Percentiles rank a stretch among this genome's conserved stretches.
These are phyloP conservation scores for Plectus sambesii DNA, from an alignment of 1,140 invertebrate species.

Conservation along the genomic window DNA sequence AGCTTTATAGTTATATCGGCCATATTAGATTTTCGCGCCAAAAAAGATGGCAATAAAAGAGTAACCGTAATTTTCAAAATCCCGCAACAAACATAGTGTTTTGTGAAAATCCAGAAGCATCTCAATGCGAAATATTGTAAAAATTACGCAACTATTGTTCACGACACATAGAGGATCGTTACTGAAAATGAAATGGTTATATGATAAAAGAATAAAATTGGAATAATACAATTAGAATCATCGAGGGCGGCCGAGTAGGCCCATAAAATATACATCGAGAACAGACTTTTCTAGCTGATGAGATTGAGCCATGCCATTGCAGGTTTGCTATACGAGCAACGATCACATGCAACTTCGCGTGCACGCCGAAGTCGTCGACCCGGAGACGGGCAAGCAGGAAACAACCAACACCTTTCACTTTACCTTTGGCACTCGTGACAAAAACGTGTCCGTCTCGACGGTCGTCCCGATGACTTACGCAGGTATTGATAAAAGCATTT, in stretches of 20 bases:
- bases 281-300: too few relatives aligned
- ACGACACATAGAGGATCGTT: too few relatives aligned
- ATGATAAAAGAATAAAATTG: too few relatives aligned
- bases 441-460: conserved; percentile 46
- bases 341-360: conserved; percentile 57
- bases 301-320: conserved; percentile 30
- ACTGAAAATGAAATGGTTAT: too few relatives aligned
- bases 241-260: too few relatives aligned
- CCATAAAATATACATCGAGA: too few relatives aligned
- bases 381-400: conserved; percentile 51
- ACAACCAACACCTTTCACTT: conserved; percentile 65
- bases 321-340: conserved; percentile 60
- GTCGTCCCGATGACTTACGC: conserved; percentile 60
- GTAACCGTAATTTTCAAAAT: not conserved
- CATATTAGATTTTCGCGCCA: not conserved
- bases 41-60: not conserved
- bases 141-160: too few relatives aligned
- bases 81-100: too few relatives aligned
- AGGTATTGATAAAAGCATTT: conserved; percentile 51
- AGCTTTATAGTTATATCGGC: too few relatives aligned
- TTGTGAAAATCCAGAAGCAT: too few relatives aligned
- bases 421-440: conserved; percentile 54
- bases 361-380: conserved; percentile 58
- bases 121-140: too few relatives aligned
- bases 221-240: too few relatives aligned